Evolutionary conservation across 2,888 invertebrate species (phyloP).

Genomic region (Zonitis immaculata): DNA sequence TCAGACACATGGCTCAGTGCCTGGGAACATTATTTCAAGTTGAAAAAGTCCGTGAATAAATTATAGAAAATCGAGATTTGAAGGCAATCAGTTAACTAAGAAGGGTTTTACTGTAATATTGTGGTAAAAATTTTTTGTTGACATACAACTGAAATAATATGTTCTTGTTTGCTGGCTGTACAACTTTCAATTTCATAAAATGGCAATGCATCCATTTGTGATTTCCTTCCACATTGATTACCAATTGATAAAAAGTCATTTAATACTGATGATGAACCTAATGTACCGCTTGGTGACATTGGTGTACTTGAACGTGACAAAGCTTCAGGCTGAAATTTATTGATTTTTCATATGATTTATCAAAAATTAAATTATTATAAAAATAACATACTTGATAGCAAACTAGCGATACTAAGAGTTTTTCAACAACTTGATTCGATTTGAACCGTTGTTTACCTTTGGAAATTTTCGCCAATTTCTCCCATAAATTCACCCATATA

Average conservation of each 20-base stretch:
- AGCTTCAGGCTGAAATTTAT: conserved; percentile 67
- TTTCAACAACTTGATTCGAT: conserved; percentile 68
- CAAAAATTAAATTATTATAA: too few species aligned
- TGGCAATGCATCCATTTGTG: conserved; percentile 59
- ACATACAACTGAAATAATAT: conserved; percentile 76
- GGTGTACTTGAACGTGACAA: conserved; percentile 81
- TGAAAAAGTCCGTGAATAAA: too few species aligned
- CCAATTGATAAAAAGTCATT: conserved; percentile 51
- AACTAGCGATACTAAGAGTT: conserved; percentile 72
- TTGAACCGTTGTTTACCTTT: conserved; percentile 61
- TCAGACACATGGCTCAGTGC: too few species aligned
- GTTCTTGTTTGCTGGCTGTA: conserved; percentile 84
- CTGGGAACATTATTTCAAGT: too few species aligned
- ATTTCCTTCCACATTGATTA: conserved; percentile 48
- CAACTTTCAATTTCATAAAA: conserved; percentile 80
- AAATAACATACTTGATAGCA: conserved; percentile 69
- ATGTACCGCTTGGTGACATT: conserved; percentile 65
- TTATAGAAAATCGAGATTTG: too few species aligned
- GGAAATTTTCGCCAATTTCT: conserved; percentile 58
- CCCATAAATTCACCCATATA: conserved; percentile 80
- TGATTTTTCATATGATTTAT: too few species aligned
- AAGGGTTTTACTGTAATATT: too few species aligned
- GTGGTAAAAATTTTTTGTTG: background rate
- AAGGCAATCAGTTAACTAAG: too few species aligned
- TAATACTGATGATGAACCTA: conserved; percentile 46